Conservation (phyloP, 2,113 vertebrate genomes). For the Mystacornis crossleyi region DNA sequence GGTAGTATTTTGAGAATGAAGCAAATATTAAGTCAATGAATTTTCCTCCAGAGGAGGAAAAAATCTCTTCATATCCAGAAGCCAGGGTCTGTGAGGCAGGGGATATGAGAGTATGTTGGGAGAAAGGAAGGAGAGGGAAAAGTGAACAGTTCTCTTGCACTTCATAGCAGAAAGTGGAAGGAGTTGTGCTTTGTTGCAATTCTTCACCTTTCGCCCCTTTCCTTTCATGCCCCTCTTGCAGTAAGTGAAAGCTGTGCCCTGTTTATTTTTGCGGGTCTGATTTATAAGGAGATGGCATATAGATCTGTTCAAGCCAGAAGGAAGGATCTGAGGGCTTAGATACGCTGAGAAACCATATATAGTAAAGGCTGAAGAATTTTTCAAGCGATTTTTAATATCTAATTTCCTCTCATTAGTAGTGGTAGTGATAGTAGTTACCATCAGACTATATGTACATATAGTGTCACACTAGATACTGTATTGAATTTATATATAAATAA, state of each 20-base stretch:
- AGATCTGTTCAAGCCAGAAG: not conserved
- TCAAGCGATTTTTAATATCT: not conserved
- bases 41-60: not conserved
- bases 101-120: not conserved
- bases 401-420: not conserved
- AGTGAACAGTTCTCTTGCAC: not conserved
- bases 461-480: not conserved
- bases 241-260: not conserved
- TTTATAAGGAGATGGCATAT: slow-evolving; percentile 2
- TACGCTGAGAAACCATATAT: not conserved
- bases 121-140: not conserved
- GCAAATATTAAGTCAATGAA: not conserved
- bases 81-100: not conserved
- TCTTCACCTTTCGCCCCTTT: not conserved
- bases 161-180: not conserved
- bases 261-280: not conserved
- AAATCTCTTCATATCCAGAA: not conserved
- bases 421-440: not conserved
- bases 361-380: not conserved
- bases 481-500: not conserved
- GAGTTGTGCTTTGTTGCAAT: not conserved
- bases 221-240: not conserved
- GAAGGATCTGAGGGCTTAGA: not conserved
- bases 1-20: not conserved
- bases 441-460: not conserved